Evolutionary conservation across 2,797 vertebrate genomes (phyloP).

Genomic region (Megalops cyprinoides): DNA sequence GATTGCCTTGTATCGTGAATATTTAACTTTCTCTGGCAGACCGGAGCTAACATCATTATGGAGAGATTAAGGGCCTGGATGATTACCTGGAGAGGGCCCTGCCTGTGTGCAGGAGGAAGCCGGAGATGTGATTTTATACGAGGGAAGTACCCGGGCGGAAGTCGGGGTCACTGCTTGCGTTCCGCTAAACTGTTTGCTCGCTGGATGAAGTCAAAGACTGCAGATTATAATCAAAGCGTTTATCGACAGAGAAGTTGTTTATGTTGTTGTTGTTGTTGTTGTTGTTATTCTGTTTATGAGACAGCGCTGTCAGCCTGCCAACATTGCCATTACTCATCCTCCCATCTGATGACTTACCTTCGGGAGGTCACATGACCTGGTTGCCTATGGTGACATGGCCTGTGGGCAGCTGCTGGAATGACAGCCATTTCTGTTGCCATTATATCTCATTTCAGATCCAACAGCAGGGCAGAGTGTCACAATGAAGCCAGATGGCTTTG

Average conservation of each 20-base stretch:
- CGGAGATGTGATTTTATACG: neutral
- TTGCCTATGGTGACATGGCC: neutral
- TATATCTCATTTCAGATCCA: neutral
- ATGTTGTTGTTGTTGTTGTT: neutral
- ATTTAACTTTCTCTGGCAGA: slow-evolving; percentile 69
- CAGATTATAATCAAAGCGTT: neutral
- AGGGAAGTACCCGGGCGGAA: neutral
- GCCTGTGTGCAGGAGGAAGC: neutral
- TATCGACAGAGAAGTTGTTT: neutral
- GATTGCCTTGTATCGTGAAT: slow-evolving; percentile 71
- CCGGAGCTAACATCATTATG: slow-evolving; percentile 52
- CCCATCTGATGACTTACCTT: neutral
- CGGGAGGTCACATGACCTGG: neutral
- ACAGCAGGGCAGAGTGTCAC: too few species aligned
- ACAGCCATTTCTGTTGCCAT: neutral
- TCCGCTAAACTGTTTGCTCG: slow-evolving; percentile 8
- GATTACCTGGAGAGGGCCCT: slow-evolving; percentile 55
- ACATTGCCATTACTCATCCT: neutral
- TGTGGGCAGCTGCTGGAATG: neutral
- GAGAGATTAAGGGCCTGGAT: slow-evolving; percentile 61
- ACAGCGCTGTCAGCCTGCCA: neutral
- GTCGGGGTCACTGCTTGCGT: slow-evolving; percentile 1
- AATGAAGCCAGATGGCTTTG: neutral
- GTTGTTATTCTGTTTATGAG: neutral
- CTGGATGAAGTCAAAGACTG: neutral